Conservation (phyloP, 2,888 invertebrate species). For the Athalia circularis region DNA sequence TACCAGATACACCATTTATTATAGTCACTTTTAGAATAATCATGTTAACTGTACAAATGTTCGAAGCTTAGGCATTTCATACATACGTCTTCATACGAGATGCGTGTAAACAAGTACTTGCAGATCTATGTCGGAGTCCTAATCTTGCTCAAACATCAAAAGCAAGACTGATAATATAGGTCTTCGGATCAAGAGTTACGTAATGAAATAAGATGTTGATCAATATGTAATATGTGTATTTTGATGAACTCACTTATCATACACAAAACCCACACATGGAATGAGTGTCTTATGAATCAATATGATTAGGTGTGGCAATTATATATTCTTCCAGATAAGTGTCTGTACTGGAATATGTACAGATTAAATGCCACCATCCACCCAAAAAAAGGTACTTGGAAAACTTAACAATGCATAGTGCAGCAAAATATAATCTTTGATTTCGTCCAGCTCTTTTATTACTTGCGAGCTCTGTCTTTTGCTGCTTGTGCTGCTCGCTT, state of each 20-base stretch:
- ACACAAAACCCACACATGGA: not conserved
- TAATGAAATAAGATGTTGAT: not conserved
- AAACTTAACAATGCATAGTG: slow-evolving; percentile 12
- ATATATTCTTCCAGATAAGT: too few relatives aligned
- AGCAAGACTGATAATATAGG: slow-evolving; percentile 1
- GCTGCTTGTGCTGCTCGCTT: slow-evolving; percentile 78
- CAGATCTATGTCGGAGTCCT: too few relatives aligned
- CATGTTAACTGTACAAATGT: too few relatives aligned
- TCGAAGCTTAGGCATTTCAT: too few relatives aligned
- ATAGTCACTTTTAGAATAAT: too few relatives aligned
- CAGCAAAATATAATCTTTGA: slow-evolving; percentile 15
- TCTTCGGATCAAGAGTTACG: slow-evolving; percentile 17
- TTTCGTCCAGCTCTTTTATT: slow-evolving; percentile 2
- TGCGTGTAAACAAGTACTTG: too few relatives aligned
- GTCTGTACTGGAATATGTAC: not conserved
- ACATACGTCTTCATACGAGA: too few relatives aligned
- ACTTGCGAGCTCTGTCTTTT: slow-evolving; percentile 46
- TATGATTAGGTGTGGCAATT: too few relatives aligned
- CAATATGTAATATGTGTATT: not conserved
- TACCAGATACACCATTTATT: slow-evolving; percentile 15
- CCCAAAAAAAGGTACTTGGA: not conserved
- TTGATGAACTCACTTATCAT: not conserved
- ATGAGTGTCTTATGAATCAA: not conserved
- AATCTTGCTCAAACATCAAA: too few relatives aligned
- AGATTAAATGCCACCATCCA: not conserved